Evolutionary conservation across 2,888 invertebrate genomes (phyloP).

Genomic region (Pheosia tremula): DNA sequence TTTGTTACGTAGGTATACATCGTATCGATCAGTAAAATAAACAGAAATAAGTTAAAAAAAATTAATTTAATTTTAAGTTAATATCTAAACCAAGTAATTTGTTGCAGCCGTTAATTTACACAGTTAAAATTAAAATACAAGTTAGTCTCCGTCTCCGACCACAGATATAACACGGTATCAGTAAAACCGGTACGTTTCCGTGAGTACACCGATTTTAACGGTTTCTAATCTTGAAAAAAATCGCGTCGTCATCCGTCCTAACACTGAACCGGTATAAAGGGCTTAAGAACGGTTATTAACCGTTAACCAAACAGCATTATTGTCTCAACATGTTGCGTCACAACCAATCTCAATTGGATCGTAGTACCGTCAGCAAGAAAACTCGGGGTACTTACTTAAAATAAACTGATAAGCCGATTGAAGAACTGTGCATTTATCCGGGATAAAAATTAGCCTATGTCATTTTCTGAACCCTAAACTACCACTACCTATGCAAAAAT

Average conservation of each 20-base stretch:
- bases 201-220: constrained; percentile 35
- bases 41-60: too few species aligned
- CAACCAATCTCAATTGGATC: constrained; percentile 6
- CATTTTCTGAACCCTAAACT: too few species aligned
- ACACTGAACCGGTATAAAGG: constrained; percentile 29
- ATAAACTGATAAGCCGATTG: too few species aligned
- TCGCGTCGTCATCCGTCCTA: constrained; percentile 31
- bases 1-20: not conserved
- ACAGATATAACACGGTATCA: constrained; percentile 30
- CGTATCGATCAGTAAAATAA: not conserved
- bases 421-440: too few species aligned
- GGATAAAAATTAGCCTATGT: too few species aligned
- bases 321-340: constrained; percentile 28
- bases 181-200: constrained; percentile 40
- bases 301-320: constrained; percentile 27
- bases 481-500: too few species aligned
- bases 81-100: too few species aligned
- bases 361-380: not conserved
- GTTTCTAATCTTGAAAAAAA: constrained; percentile 37
- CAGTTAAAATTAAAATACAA: not conserved
- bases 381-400: too few species aligned
- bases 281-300: constrained; percentile 8
- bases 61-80: too few species aligned
- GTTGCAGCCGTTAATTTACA: not conserved
- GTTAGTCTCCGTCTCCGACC: not conserved